phyloP scores from a whole-genome alignment of 2,797 vertebrate genomes.

The Enteromius afrohamiltoni region DNA sequence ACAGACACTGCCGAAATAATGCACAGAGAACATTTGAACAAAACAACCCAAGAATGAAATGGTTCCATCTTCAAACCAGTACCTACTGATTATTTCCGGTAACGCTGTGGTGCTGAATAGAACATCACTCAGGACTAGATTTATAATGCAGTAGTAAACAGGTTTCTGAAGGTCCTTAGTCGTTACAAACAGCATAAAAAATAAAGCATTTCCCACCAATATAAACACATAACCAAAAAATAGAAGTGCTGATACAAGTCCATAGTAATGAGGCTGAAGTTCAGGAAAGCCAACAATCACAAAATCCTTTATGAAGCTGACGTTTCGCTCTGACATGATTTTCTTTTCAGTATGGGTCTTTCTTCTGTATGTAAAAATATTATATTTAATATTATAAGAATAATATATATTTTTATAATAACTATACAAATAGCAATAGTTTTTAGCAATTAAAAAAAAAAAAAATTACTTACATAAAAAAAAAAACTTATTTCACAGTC shows the following conservation, averaged over 20 bases:
- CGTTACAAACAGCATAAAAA: conserved; percentile 67
- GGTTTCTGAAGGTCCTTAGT: conserved; percentile 72
- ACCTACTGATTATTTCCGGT: conserved; percentile 68
- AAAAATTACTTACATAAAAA: no score
- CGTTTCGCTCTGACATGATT: conserved; percentile 42
- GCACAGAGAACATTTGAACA: conserved; percentile 74
- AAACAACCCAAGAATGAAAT: conserved; percentile 70
- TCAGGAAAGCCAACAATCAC: conserved; percentile 73
- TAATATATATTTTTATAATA: no score
- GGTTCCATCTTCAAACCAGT: conserved; percentile 66
- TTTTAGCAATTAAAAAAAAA: no score
- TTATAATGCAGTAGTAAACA: conserved; percentile 74
- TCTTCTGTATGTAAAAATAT: background rate
- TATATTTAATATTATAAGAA: background rate
- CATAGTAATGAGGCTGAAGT: conserved; percentile 61
- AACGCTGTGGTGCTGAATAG: conserved; percentile 68
- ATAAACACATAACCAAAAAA: conserved; percentile 66
- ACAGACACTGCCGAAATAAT: conserved; percentile 72
- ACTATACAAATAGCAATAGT: background rate
- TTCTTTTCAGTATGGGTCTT: background rate
- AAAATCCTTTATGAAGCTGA: conserved; percentile 65
- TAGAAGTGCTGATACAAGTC: conserved; percentile 58
- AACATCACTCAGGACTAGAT: conserved; percentile 71
- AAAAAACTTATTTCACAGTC: background rate
- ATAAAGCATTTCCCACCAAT: conserved; percentile 63